Base-by-base conservation (phyloP, 2,797 vertebrate species). In the Cryptoblepharus egeriae region DNA sequence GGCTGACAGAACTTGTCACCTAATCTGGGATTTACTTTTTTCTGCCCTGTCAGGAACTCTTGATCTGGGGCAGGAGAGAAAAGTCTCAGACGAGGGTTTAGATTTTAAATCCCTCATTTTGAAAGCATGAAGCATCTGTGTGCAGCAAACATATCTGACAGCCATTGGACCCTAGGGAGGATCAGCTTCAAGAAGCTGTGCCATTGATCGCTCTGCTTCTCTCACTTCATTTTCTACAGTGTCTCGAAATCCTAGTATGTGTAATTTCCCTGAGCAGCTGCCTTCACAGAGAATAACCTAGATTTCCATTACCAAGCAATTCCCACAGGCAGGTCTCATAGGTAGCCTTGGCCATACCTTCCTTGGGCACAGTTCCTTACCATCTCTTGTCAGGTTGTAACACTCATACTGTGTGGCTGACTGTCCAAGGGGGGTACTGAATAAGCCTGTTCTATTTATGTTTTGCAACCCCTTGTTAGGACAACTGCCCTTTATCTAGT, bases 151-250 rank as follows among this genome's bases (percentile, higher is more conserved):
- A 0, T 0, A 0, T 82, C 82, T 92, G 91, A 88, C 91, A 92
- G 89, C 84, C 82, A 64, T 58, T 15, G 69, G 80, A 88, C 90
- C 85, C 91, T 77, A 71, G 83, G 87, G 92, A 93, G 73, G 75
- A 90, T 88, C 88, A 88, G 84, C 83, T 88, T 67, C 81, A 76
- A 88, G 89, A 89, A 91, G 79, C 79, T 84, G 76, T 90, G 77
- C 80, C 85, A 8, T 2, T 32, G 85, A 80, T 86, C 85, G 81
- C 81, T 86, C 69, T 80, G n/a, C 82, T 79, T 75, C 57, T 82
- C 84, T 82, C 58, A 52, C 75, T 35, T 60, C 57, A 30, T 87
- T 88, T 79, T 61, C 75, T 83, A 24, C 64, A 28, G 81, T 87
- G 76, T 78, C 77, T 85, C 79, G 68, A 3, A 65, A 60, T 88